Evolutionary conservation across 2,888 invertebrate genomes (phyloP).

Genomic region (Rotaria magnacalcarata): DNA sequence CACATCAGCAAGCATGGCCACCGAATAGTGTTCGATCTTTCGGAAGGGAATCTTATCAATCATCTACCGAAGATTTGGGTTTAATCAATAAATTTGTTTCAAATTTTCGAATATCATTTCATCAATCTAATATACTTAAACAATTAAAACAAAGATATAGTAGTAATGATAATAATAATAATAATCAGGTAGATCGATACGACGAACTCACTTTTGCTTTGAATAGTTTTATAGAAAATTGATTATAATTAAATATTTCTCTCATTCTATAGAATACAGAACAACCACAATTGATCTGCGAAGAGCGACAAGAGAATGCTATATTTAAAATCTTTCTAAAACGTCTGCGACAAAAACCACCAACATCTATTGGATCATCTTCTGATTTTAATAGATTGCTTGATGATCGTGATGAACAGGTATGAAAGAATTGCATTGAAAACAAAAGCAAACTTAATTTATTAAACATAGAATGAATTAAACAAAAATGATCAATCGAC

Average conservation of each 20-base stretch:
- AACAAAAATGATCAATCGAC: background rate
- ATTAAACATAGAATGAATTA: background rate
- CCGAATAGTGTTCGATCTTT: background rate
- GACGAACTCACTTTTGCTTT: background rate
- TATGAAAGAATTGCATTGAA: background rate
- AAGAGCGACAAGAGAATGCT: constrained; percentile 2
- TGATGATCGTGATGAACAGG: background rate
- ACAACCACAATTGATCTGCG: background rate
- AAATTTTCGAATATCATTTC: background rate
- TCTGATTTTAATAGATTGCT: background rate
- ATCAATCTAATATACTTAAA: background rate
- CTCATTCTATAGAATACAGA: background rate
- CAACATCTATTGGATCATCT: background rate
- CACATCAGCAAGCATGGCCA: background rate
- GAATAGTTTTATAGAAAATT: background rate
- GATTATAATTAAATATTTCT: background rate
- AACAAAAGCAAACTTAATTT: background rate
- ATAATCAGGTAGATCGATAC: background rate
- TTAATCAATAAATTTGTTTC: background rate
- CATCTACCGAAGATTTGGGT: background rate
- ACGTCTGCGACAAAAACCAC: background rate
- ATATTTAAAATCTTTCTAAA: constrained; percentile 1
- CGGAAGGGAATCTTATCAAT: background rate
- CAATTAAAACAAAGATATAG: background rate
- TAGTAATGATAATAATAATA: background rate